Evolutionary conservation across 2,113 vertebrate species (phyloP).

Genomic region (Jacana jacana): DNA sequence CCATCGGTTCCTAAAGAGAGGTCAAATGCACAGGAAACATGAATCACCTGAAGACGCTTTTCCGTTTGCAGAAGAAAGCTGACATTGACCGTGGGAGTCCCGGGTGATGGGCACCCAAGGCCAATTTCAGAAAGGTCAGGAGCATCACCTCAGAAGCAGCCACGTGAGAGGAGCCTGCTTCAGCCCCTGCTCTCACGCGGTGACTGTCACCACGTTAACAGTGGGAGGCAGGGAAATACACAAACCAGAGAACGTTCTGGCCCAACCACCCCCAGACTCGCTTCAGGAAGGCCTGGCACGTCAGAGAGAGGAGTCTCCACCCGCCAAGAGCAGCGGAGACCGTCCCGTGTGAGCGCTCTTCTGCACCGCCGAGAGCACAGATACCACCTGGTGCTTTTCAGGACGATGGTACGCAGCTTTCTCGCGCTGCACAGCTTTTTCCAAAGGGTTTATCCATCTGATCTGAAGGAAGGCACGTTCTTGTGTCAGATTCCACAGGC

Average conservation of each 20-base stretch:
- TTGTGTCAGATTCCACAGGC: not conserved
- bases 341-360: accelerated
- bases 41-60: not conserved
- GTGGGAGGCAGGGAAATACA: not conserved
- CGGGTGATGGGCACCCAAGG: accelerated
- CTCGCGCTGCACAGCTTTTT: not conserved
- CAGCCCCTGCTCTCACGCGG: accelerated
- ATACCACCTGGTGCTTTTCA: accelerated
- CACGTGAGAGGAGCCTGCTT: not conserved
- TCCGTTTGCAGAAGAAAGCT: not conserved
- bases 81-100: not conserved
- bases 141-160: not conserved
- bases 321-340: not conserved
- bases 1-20: not conserved
- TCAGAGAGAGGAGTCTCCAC: not conserved
- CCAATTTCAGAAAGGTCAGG: not conserved
- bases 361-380: too few relatives aligned
- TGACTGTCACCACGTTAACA: accelerated
- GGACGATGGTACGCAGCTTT: not conserved
- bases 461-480: accelerated
- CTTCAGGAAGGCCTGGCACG: not conserved
- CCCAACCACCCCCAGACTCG: not conserved
- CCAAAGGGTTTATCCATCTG: not conserved
- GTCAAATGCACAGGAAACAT: not conserved
- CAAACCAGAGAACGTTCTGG: not conserved